Base-by-base conservation (phyloP, 2,113 vertebrate genomes). In the Clarias macrocephalus region DNA sequence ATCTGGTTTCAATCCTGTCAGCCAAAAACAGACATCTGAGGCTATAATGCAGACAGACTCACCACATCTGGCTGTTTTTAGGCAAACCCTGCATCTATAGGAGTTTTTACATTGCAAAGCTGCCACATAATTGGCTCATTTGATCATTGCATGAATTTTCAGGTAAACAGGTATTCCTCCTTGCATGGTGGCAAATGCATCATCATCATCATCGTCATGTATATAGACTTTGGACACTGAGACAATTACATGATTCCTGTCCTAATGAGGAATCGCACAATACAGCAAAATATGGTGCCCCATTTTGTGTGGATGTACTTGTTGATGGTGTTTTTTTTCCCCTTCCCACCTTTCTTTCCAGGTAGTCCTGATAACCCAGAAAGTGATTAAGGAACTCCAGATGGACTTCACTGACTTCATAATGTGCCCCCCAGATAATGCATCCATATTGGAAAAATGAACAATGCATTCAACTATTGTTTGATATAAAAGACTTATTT, bases 321-420 rank as follows among this genome's bases (percentile, higher is more conserved):
- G 33, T 2, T 76, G 25, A 16, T 62, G 21, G n/a, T 18, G 13
- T 60, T 23, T 42, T 19, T 42, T 68, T 65, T 63, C 13, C 28
- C 23, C 60, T 5, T 18, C 15, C 42, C 37, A 25, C 75, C 33
- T 42, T 42, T 83, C n/a, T 59, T 85, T 33, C 11, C 82, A 92
- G 90, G 88, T 86, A 42, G 87, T 68, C 23, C 68, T 66, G 77
- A 73, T 90, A 15, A 89, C 70, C 79, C 84, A 19, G 54, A 79
- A 9, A 48, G 80, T 90, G 23, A 89, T 84, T 57, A 82, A 81
- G 33, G 63, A 81, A 7, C 87, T 91, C 4, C 90, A 90, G 54
- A 82, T 54, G 80, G 88, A 89, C 33, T 59, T 87, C 66, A 60
- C 28, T 18, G 59, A 73, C 16, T 62, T 82, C 56, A 83, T 42